phyloP scores from a whole-genome alignment of 2,113 vertebrate species.

The Myodes glareolus region DNA sequence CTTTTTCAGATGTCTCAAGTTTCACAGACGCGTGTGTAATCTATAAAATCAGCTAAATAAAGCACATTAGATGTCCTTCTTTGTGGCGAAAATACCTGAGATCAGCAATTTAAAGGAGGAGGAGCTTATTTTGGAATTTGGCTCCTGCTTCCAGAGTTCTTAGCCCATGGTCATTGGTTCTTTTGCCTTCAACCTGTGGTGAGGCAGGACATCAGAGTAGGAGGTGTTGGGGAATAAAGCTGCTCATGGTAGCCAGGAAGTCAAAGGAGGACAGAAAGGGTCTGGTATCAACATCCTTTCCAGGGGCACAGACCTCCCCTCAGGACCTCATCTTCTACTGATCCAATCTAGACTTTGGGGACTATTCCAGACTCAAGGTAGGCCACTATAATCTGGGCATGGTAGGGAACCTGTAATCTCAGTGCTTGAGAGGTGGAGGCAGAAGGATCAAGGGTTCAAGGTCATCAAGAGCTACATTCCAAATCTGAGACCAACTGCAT shows the following conservation, averaged over 20 bases:
- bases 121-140: background rate
- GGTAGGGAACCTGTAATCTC: background rate
- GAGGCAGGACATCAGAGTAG: background rate
- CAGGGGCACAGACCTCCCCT: background rate
- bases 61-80: background rate
- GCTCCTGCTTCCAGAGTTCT: background rate
- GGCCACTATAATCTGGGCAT: background rate
- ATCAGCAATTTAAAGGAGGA: background rate
- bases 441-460: background rate
- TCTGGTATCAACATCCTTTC: background rate
- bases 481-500: background rate
- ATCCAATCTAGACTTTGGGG: background rate
- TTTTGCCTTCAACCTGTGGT: background rate
- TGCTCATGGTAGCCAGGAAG: background rate
- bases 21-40: conserved; percentile 1
- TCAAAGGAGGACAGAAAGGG: background rate
- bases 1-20: conserved; percentile 26
- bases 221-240: background rate
- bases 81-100: background rate
- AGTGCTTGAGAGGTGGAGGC: background rate
- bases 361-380: background rate
- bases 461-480: background rate
- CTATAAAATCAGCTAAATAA: background rate
- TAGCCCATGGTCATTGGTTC: too few relatives aligned
- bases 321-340: background rate